phyloP scores from a whole-genome alignment of 2,797 vertebrate genomes.

The Chaetodon trifasciatus region DNA sequence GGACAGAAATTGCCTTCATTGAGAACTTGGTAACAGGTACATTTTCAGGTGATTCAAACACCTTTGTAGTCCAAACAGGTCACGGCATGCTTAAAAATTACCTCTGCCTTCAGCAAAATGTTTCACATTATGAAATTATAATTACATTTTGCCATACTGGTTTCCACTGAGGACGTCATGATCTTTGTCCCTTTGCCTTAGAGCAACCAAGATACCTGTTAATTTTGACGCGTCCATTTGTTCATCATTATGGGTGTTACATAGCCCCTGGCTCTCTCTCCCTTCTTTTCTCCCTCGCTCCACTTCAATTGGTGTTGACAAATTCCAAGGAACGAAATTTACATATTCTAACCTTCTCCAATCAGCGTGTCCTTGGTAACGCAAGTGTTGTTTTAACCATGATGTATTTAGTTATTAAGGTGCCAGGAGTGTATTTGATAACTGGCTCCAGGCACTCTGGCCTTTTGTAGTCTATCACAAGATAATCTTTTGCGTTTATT shows the following conservation, averaged over 20 bases:
- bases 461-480: slow-evolving; percentile 55
- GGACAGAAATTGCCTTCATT: background rate
- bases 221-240: slow-evolving; percentile 61
- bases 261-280: slow-evolving; percentile 32
- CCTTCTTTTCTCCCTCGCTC: slow-evolving; percentile 20
- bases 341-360: slow-evolving; percentile 75
- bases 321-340: slow-evolving; percentile 69
- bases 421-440: slow-evolving; percentile 60
- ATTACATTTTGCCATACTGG: slow-evolving; percentile 26
- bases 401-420: slow-evolving; percentile 59
- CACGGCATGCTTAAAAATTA: background rate
- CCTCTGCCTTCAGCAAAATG: background rate
- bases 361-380: slow-evolving; percentile 76
- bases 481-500: slow-evolving; percentile 57
- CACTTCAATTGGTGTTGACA: slow-evolving; percentile 68
- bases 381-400: slow-evolving; percentile 70
- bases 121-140: slow-evolving; percentile 10
- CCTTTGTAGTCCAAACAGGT: background rate
- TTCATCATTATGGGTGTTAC: slow-evolving; percentile 56
- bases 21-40: background rate
- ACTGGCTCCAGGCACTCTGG: slow-evolving; percentile 52
- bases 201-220: slow-evolving; percentile 36
- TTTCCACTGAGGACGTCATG: slow-evolving; percentile 23
- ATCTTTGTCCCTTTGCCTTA: slow-evolving; percentile 30
- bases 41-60: background rate